These are phyloP conservation scores for Lamproptera curius DNA, from an alignment of 2,888 invertebrate genomes.

Conservation along the genomic window DNA sequence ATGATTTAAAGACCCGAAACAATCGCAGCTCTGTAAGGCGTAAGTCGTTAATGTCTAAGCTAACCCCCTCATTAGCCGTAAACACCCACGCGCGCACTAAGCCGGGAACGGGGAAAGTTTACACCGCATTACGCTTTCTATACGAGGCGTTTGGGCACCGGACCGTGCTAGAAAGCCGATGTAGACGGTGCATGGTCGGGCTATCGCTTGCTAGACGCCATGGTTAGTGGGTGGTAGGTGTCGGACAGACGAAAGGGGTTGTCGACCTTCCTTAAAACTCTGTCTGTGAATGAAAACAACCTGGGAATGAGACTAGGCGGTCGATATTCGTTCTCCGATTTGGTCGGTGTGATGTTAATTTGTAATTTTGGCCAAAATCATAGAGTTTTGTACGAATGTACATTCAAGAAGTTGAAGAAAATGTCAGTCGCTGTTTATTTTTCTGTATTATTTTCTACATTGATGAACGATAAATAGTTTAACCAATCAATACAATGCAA, in stretches of 20 bases:
- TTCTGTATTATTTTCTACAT: too few species aligned
- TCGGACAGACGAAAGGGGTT: constrained; percentile 53
- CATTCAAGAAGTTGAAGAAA: too few species aligned
- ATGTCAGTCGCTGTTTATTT: too few species aligned
- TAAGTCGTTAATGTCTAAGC: constrained; percentile 2
- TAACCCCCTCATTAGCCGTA: constrained; percentile 6
- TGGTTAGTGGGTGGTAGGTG: constrained; percentile 29
- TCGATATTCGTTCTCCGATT: too few species aligned
- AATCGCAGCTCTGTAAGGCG: constrained; percentile 14
- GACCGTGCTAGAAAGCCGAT: constrained; percentile 38
- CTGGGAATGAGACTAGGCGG: too few species aligned
- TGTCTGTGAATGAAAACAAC: too few species aligned
- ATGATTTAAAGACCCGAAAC: background rate
- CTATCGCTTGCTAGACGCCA: constrained; percentile 22
- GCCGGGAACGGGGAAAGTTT: constrained; percentile 16
- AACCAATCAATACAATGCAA: too few species aligned
- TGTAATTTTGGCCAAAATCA: too few species aligned
- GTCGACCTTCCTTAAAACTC: too few species aligned
- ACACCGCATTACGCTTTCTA: constrained; percentile 39
- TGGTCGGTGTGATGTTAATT: too few species aligned
- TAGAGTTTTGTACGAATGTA: too few species aligned
- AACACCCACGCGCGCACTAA: constrained; percentile 3
- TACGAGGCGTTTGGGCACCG: constrained; percentile 24
- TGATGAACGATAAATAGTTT: too few species aligned
- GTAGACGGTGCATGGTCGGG: constrained; percentile 33